Conservation (phyloP, 2,113 vertebrate genomes). For the Gasterosteus aculeatus region DNA sequence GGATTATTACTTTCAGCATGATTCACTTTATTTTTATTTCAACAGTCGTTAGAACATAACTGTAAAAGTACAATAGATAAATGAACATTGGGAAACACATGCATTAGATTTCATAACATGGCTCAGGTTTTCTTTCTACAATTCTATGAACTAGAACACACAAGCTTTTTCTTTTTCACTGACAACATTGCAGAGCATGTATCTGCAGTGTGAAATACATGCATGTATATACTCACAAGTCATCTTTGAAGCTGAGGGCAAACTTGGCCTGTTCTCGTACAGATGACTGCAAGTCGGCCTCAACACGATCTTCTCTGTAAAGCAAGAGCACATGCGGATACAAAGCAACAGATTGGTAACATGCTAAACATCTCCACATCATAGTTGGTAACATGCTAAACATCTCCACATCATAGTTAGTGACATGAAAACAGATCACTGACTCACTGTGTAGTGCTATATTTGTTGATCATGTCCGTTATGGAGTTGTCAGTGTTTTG, state of each 20-base stretch:
- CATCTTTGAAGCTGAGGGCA: constrained; percentile 85
- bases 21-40: not conserved
- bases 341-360: not conserved
- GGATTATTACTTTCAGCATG: not conserved
- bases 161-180: not conserved
- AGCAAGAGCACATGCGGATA: constrained; percentile 8
- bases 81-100: not conserved
- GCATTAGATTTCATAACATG: not conserved
- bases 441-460: not conserved
- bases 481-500: not conserved
- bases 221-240: constrained; percentile 82
- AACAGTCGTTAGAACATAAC: not conserved
- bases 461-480: not conserved
- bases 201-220: not conserved
- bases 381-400: not conserved
- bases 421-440: not conserved
- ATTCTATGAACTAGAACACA: not conserved
- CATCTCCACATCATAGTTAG: not conserved
- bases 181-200: not conserved
- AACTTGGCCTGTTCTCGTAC: constrained; percentile 76
- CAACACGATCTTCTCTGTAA: constrained; percentile 79
- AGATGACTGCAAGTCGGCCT: constrained; percentile 64
- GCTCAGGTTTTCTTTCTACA: not conserved
- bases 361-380: not conserved
- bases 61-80: not conserved